Evolutionary conservation across 2,888 invertebrate genomes (phyloP), one percentile per base, ranked within the genome.

Genomic region (Eupithecia tripunctaria): DNA sequence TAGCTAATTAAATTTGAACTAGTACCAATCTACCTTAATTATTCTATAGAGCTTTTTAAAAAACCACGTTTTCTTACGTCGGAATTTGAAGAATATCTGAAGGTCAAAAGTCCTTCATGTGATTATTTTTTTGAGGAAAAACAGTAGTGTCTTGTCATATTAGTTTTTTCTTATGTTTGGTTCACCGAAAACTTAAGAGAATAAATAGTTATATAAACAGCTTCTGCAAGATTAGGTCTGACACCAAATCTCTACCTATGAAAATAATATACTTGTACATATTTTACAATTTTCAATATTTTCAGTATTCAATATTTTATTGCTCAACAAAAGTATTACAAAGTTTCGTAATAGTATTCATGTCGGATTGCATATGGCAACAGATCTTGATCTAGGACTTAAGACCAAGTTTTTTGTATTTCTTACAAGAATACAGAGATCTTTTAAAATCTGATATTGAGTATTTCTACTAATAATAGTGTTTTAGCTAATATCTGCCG

Each of bases 1-100:
- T 75, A 74, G 74, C 71, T 78, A 79, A 78, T 79, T 79, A 79
- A 80, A 80, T 75, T 76, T 77, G 41, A 73, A 73, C 70, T 75
- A 76, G n/a, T 38, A 41, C 71, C 70, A 77, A 78, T 76, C 76
- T 70, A 66, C 63, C 51, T 32, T 51, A 47, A 70, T 70, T 43
- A 63, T 71, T 70, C 60, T 68, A 65, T 38, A 68, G 29, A 68
- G 65, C 65, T 65, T 64, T 36, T 29, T 43, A 59, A 64, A 64
- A n/a, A 51, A 36, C 15, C 15, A 29, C 60, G 27, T 59, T 59
- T 27, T 56, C 25, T 29, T 29, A 27, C 15, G 27, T 27, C 15
- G 27, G 5, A 14, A 12, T 3, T 15, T 18, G 27, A 59, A 59
- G n/a, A 29, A 60, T 15, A 51, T 51, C n/a, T 47, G 10, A 51